These are phyloP conservation scores for Rhombomys opimus DNA, from an alignment of 2,113 vertebrate species.

Conservation along the genomic window DNA sequence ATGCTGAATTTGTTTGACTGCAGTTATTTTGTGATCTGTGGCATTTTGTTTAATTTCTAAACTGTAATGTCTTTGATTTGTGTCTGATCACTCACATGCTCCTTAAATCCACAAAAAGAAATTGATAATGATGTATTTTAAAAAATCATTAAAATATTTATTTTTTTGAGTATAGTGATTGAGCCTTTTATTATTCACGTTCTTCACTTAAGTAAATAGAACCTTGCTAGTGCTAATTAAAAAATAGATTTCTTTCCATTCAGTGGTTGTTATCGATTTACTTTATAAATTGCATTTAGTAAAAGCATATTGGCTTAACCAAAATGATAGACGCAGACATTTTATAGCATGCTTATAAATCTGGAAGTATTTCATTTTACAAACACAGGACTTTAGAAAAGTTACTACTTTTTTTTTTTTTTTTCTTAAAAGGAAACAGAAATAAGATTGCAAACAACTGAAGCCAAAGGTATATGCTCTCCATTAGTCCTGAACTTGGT, in stretches of 20 bases:
- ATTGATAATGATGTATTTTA: constrained; percentile 57
- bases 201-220: constrained; percentile 64
- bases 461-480: constrained; percentile 22
- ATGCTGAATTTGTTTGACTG: constrained; percentile 58
- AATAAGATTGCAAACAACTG: constrained; percentile 27
- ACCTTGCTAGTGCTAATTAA: constrained; percentile 58
- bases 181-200: background rate
- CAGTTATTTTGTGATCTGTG: constrained; percentile 45
- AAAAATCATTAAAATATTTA: constrained; percentile 66
- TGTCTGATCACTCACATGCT: constrained; percentile 28
- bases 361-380: constrained; percentile 26
- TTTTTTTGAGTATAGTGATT: constrained; percentile 46
- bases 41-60: constrained; percentile 69
- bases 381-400: constrained; percentile 21
- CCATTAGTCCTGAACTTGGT: background rate
- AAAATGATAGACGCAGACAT: constrained; percentile 13
- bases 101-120: constrained; percentile 60
- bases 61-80: constrained; percentile 59
- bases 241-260: constrained; percentile 27
- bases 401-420: background rate
- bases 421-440: constrained; percentile 36
- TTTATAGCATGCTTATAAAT: constrained; percentile 54
- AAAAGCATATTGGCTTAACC: constrained; percentile 60
- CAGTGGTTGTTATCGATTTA: constrained; percentile 63
- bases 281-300: constrained; percentile 47